phyloP scores from a whole-genome alignment of 2,888 invertebrate genomes.

The Trisateles emortualis region DNA sequence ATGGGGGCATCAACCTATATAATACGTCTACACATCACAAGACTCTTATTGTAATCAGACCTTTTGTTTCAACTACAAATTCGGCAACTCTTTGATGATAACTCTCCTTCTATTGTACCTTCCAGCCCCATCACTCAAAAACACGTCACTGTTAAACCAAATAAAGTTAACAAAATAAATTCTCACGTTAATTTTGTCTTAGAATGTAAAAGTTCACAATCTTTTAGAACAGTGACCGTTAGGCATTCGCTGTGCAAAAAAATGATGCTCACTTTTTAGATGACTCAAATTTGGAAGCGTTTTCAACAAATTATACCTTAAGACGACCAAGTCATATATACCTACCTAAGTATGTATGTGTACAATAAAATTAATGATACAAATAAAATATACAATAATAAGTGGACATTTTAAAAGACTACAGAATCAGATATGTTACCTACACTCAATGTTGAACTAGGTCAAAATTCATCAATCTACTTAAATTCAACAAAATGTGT shows the following conservation, averaged over 20 bases:
- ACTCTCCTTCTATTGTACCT: neutral
- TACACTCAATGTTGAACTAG: constrained; percentile 6
- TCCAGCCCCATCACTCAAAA: too few relatives aligned
- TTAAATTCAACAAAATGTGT: constrained; percentile 17
- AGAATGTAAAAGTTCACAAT: neutral
- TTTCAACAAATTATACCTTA: neutral
- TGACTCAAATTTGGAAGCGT: neutral
- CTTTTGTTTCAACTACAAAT: neutral
- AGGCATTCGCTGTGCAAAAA: neutral
- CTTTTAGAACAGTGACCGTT: neutral
- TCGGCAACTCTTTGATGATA: neutral
- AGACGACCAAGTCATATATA: neutral
- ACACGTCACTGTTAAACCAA: neutral
- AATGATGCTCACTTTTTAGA: neutral
- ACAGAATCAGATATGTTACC: neutral
- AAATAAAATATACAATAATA: neutral
- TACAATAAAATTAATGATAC: neutral
- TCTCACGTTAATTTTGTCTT: neutral
- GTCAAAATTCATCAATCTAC: constrained; percentile 18
- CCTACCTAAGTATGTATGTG: neutral
- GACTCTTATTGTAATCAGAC: neutral
- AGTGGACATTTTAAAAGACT: neutral
- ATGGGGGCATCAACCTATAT: neutral
- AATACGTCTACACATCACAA: neutral
- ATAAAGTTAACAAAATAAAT: neutral